Base-by-base conservation (phyloP, 2,113 vertebrate species). In the Lophura nycthemera region DNA sequence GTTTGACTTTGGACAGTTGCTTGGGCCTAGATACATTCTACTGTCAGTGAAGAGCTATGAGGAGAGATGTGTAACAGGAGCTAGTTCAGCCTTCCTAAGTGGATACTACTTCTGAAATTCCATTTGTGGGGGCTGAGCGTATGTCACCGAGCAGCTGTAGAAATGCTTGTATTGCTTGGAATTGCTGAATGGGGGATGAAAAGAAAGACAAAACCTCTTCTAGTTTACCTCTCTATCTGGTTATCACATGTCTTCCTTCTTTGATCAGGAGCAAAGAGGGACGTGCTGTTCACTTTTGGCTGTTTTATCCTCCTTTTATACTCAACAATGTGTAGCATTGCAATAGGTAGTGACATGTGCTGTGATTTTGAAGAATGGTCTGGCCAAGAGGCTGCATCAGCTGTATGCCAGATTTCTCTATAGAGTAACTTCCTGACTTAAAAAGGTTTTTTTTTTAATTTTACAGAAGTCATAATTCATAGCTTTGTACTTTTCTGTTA, bases 271-370 rank as follows among this genome's bases (percentile, higher is more conserved):
- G 50, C 27, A 38, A 50, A 65, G 57, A 50, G 22, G 32, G 36
- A 76, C 0, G 0, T 70, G n/a, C 36, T 22, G 29, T 75, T 63
- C 29, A 25, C 3, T 0, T 56, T 40, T 65, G 32, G 19, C 43
- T 30, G 0, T 54, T 54, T 52, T 57, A 27, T 48, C 32, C 14
- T 85, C 24, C 21, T 59, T 76, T 59, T 65, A 27, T 52, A 50
- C 21, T 59, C 12, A 38, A 34, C 48, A 9, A 10, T 5, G 18
- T 34, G 30, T 60, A 79, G 11, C 36, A 66, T 29, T 81, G 63
- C 34, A 61, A 32, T 24, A 56, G 40, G 47, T 30, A 32, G 25
- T 57, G 43, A 52, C 24, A 50, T 8, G 1, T 66, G 60, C 50
- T 85, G 21, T 40, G 42, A 9, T 57, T 78, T 43, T 65, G 32